Conservation (phyloP, 2,113 vertebrate genomes). For the Meriones unguiculatus region DNA sequence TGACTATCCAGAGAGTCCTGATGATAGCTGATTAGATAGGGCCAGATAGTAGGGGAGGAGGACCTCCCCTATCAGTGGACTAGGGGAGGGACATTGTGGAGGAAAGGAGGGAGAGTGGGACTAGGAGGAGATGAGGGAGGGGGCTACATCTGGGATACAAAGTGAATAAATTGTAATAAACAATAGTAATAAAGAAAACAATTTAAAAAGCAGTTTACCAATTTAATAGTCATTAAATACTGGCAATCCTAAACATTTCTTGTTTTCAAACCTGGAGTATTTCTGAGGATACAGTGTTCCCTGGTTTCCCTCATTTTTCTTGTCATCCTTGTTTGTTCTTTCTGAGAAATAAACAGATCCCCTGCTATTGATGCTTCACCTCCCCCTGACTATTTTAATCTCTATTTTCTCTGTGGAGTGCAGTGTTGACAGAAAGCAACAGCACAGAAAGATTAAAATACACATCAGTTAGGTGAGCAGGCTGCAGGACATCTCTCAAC, state of each 20-base stretch:
- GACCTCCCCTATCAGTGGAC: too few relatives aligned
- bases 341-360: constrained; percentile 50
- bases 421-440: constrained; percentile 77
- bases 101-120: too few relatives aligned
- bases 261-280: background rate
- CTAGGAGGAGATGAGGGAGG: too few relatives aligned
- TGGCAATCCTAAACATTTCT: background rate
- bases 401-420: constrained; percentile 66
- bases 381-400: constrained; percentile 8
- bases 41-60: too few relatives aligned
- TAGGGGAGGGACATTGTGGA: too few relatives aligned
- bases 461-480: constrained; percentile 59
- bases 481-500: constrained; percentile 49
- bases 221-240: constrained; percentile 21
- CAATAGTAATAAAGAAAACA: too few relatives aligned
- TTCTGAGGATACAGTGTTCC: background rate
- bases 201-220: background rate
- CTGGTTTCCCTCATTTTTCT: constrained; percentile 20
- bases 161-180: too few relatives aligned
- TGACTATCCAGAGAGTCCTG: too few relatives aligned
- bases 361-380: constrained; percentile 55
- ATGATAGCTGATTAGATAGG: too few relatives aligned
- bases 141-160: too few relatives aligned
- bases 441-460: constrained; percentile 69
- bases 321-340: constrained; percentile 22